A percentile compares a stretch with the other conserved stretches of the same genome.
phyloP scores from a whole-genome alignment of 2,797 vertebrate species.

The Urocyon cinereoargenteus region DNA sequence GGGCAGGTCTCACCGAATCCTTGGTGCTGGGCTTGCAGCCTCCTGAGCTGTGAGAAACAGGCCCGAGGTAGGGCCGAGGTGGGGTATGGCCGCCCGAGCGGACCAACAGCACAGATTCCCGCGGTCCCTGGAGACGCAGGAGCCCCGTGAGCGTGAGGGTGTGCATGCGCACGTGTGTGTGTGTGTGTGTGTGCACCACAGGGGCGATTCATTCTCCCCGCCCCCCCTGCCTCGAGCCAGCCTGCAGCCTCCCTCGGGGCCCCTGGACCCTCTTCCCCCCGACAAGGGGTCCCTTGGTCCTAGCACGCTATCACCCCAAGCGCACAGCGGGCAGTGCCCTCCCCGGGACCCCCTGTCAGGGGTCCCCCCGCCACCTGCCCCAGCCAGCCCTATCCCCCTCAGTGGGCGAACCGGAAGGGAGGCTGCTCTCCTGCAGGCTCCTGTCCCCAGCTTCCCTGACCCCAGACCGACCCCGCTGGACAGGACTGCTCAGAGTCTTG shows the following conservation, averaged over 20 bases:
- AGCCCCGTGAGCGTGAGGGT: rapidly evolving
- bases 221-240: neutral
- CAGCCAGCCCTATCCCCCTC: neutral
- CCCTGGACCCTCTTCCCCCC: neutral
- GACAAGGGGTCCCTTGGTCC: rapidly evolving
- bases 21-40: neutral
- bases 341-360: neutral
- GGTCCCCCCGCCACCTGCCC: conserved; percentile 9
- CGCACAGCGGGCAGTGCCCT: rapidly evolving
- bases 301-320: rapidly evolving
- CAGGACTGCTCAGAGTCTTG: neutral
- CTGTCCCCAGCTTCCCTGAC: conserved; percentile 62
- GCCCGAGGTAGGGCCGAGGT: too few relatives aligned
- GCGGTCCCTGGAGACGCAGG: neutral
- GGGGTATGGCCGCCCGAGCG: too few relatives aligned
- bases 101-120: neutral
- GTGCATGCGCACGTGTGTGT: too few relatives aligned
- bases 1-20: rapidly evolving
- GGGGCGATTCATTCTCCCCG: neutral
- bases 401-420: conserved; percentile 56
- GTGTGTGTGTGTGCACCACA: rapidly evolving
- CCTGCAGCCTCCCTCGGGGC: neutral
- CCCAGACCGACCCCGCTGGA: conserved; percentile 35
- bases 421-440: conserved; percentile 66
- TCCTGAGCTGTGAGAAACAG: too few relatives aligned